Evolutionary conservation across 2,113 vertebrate genomes (phyloP).

Genomic region (Protobothrops flavoviridis): DNA sequence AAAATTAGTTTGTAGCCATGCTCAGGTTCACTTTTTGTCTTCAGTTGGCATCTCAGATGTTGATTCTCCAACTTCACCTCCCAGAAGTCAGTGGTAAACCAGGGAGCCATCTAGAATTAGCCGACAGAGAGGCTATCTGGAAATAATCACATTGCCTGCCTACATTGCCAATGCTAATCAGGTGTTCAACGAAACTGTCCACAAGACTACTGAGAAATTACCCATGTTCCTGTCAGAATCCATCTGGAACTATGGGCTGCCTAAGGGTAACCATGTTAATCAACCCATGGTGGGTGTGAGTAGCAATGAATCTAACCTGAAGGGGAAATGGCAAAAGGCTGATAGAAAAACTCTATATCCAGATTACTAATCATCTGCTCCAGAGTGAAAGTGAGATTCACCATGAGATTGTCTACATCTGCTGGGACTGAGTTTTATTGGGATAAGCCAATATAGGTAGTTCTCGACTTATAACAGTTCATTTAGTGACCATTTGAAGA

Average conservation of each 20-base stretch:
- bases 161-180: background rate
- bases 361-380: background rate
- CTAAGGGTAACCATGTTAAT: background rate
- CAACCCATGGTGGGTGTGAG: background rate
- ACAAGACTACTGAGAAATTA: background rate
- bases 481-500: background rate
- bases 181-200: background rate
- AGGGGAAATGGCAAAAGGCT: background rate
- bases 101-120: background rate
- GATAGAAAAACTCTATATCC: background rate
- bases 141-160: background rate
- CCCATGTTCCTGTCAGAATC: background rate
- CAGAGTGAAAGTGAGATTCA: background rate
- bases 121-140: background rate
- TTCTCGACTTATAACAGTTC: too few relatives aligned
- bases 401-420: background rate
- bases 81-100: background rate
- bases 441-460: background rate
- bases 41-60: background rate
- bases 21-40: background rate
- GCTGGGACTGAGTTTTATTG: background rate
- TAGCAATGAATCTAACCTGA: background rate
- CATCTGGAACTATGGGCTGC: background rate
- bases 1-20: background rate
- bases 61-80: background rate